Conservation (phyloP, 64 coral and sea anemone species). For the Dendronephthya gigantea region DNA sequence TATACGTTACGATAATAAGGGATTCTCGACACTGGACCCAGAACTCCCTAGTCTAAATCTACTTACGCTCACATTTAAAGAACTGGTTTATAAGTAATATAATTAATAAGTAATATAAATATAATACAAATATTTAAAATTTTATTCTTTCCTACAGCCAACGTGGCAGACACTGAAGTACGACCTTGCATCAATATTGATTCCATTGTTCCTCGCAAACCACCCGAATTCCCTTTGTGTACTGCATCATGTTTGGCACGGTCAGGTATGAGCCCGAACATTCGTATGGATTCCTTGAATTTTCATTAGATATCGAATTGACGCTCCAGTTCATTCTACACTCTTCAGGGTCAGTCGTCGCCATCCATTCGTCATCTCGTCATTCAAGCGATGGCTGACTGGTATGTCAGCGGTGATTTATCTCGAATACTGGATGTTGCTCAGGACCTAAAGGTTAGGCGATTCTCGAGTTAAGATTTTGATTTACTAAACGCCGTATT, state of each 20-base stretch:
- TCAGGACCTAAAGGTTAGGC: constrained; percentile 73
- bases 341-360: constrained; percentile 57
- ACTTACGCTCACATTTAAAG: too few relatives aligned
- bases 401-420: constrained; percentile 91
- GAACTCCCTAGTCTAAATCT: too few relatives aligned
- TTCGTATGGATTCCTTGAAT: neutral
- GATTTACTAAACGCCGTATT: too few relatives aligned
- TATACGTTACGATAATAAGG: too few relatives aligned
- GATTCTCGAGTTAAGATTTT: too few relatives aligned
- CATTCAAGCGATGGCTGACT: constrained; percentile 96
- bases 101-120: neutral
- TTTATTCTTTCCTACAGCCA: constrained; percentile 39
- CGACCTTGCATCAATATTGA: constrained; percentile 64
- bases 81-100: too few relatives aligned
- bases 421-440: constrained; percentile 91
- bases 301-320: neutral
- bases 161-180: constrained; percentile 61
- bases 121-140: neutral
- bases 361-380: constrained; percentile 83
- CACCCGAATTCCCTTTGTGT: constrained; percentile 93
- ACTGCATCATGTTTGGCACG: constrained; percentile 92
- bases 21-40: too few relatives aligned
- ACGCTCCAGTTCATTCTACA: neutral
- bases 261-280: too few relatives aligned
- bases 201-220: constrained; percentile 85